phyloP scores from a whole-genome alignment of 2,888 invertebrate genomes.

The Rotaria magnacalcarata region DNA sequence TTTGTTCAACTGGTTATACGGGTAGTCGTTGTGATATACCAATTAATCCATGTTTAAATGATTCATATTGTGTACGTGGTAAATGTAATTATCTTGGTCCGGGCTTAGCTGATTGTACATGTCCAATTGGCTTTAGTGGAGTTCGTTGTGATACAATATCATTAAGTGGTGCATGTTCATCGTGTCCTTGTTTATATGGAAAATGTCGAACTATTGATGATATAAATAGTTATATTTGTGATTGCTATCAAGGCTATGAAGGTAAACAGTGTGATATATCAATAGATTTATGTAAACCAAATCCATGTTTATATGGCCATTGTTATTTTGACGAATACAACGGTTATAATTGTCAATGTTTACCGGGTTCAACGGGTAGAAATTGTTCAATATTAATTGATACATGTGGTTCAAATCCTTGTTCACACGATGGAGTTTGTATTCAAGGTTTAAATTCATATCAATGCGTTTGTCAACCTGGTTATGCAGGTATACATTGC shows the following conservation, averaged over 20 bases:
- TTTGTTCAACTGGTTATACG: constrained; percentile 44
- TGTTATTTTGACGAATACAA: neutral
- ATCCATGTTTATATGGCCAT: constrained; percentile 42
- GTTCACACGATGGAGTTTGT: constrained; percentile 42
- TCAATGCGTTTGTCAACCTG: constrained; percentile 40
- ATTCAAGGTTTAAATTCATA: constrained; percentile 38
- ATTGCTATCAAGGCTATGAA: constrained; percentile 44
- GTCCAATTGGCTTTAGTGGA: constrained; percentile 41
- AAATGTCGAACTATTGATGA: constrained; percentile 34
- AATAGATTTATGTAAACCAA: constrained; percentile 41
- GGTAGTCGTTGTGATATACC: constrained; percentile 41
- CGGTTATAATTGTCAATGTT: constrained; percentile 16
- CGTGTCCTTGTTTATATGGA: constrained; percentile 42
- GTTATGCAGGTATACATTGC: constrained; percentile 43
- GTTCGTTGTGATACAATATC: constrained; percentile 28
- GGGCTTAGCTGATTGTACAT: constrained; percentile 32
- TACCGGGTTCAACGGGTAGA: neutral
- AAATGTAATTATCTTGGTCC: neutral
- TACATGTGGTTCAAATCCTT: constrained; percentile 35
- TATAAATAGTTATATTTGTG: constrained; percentile 34
- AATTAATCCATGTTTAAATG: constrained; percentile 37
- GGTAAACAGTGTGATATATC: constrained; percentile 41
- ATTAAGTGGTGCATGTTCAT: neutral
- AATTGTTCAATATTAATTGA: neutral
- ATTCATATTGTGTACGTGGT: constrained; percentile 42